Evolutionary conservation across 2,888 invertebrate genomes (phyloP), one percentile per base, ranked within the genome.

Genomic region (Cephus pygmeus): DNA sequence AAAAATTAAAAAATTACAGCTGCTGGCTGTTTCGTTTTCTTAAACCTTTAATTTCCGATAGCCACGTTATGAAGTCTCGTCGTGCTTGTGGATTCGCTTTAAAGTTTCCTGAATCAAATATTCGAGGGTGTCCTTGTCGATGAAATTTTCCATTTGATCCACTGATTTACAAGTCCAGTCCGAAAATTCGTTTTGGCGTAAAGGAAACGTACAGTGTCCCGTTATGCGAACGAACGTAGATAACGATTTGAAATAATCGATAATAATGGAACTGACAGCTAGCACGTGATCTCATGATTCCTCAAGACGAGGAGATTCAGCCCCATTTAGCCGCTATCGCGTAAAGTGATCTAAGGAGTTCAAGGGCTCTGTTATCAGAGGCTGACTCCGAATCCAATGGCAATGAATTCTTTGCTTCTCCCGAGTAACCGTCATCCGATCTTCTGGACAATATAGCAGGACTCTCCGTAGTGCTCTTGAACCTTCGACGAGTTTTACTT

Each of bases 251-350:
- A 23, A 23, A 2, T 34, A 31, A 71, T 71, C 74, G 36, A 34
- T 33, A 74, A n/a, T 74, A 33, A 35, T 74, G 34, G 31, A 74
- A 74, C 74, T 31, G 74, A 74, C 74, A 35, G 75, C 69, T 56
- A 56, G 56, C 56, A 15, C 56, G 56, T 56, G 23, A 56, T 56
- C 56, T 23, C 15, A 15, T 40, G 36, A 78, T 69, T 69, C 71
- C 71, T 31, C 31, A 34, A 1, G 15, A 31, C 31, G 1, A 34
- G 12, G 6, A 9, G 2, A 71, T 80, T 92, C 93, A 94, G 86
- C 96, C 96, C 94, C 96, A 97, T 92, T 95, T 95, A 33, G 97
- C 96, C 78, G 97, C 97, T 90, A 97, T 95, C 81, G 96, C 95
- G 92, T 97, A 97, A 79, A 97, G 92, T 82, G 97, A 96, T 92